Conservation (phyloP, 2,113 vertebrate species). For the Charina bottae region DNA sequence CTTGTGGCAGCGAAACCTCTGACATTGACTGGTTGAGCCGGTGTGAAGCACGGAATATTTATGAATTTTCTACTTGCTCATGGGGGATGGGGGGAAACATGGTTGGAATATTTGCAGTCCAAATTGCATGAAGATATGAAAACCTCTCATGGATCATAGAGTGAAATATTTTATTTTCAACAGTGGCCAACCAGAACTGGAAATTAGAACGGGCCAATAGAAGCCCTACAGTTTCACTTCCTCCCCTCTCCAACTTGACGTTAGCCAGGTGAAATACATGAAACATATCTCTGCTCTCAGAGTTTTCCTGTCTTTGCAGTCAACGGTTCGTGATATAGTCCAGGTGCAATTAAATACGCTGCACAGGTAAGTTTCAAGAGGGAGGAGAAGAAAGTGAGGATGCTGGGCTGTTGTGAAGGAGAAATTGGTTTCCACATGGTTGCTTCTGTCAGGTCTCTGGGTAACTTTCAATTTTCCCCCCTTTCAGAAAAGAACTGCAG, state of each 20-base stretch:
- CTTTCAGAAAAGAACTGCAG: not conserved
- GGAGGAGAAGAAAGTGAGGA: not conserved
- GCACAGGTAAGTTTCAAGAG: not conserved
- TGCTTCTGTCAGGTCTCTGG: not conserved
- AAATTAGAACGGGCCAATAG: not conserved
- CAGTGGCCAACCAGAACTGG: not conserved
- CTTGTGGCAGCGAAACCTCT: not conserved
- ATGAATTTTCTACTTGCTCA: not conserved
- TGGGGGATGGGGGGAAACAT: not conserved
- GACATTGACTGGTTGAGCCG: constrained; percentile 11
- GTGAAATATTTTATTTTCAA: not conserved
- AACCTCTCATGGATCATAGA: not conserved
- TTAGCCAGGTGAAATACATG: not conserved
- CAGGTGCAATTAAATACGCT: not conserved
- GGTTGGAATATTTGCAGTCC: not conserved
- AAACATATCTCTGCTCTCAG: not conserved
- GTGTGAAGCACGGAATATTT: not conserved
- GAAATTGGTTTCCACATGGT: not conserved
- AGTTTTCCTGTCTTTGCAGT: not conserved
- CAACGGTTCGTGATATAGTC: not conserved
- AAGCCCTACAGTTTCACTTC: not conserved
- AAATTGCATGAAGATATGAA: not conserved
- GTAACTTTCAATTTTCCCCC: not conserved
- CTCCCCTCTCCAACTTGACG: not conserved
- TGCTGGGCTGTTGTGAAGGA: not conserved